These are phyloP conservation scores for Solenodon paradoxus DNA, from an alignment of 2,113 vertebrate genomes.

Conservation along the genomic window DNA sequence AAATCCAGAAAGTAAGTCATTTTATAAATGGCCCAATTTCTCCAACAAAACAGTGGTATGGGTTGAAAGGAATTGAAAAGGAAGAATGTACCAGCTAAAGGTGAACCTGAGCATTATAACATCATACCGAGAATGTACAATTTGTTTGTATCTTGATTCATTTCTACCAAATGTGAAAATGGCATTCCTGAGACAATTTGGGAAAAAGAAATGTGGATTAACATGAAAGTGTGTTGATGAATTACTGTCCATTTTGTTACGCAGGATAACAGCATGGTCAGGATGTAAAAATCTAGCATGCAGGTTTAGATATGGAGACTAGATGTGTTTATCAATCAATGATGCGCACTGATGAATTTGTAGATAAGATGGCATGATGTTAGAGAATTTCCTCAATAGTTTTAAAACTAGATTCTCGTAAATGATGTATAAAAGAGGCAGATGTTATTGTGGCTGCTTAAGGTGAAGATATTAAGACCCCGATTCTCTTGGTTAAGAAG, in stretches of 20 bases:
- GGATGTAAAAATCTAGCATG: neutral
- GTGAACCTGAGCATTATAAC: neutral
- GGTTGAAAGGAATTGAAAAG: neutral
- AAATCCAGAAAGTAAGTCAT: neutral
- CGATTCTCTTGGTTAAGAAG: neutral
- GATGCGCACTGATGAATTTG: neutral
- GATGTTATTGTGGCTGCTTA: neutral
- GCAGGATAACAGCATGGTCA: neutral
- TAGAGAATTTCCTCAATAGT: neutral
- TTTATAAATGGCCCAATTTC: neutral
- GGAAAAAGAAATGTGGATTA: neutral
- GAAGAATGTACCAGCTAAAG: neutral
- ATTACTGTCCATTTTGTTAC: neutral
- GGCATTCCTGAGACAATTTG: neutral
- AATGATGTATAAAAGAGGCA: neutral
- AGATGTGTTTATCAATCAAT: neutral
- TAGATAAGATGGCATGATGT: neutral
- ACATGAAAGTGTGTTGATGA: neutral
- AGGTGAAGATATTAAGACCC: neutral
- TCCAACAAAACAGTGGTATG: neutral
- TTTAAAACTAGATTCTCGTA: neutral
- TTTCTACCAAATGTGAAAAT: neutral
- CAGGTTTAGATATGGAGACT: neutral
- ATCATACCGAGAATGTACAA: neutral
- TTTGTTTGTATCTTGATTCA: neutral